These are phyloP conservation scores for Casuarius casuarius DNA, from an alignment of 2,113 vertebrate genomes.

Conservation along the genomic window DNA sequence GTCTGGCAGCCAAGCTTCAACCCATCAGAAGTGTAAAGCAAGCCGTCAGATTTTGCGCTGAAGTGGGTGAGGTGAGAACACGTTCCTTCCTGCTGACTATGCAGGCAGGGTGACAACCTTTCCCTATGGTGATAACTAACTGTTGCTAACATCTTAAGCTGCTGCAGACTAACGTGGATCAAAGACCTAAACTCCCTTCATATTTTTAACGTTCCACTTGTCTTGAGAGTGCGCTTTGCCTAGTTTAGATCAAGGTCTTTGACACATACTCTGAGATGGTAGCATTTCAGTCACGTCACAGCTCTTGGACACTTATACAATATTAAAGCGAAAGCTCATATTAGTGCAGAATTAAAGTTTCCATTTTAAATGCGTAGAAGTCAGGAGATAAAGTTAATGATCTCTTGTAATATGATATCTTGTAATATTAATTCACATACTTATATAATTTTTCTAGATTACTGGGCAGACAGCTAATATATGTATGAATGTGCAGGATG, in stretches of 20 bases:
- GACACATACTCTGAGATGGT: background rate
- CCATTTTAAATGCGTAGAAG: background rate
- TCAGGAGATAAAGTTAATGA: background rate
- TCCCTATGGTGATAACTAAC: background rate
- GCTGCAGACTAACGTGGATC: background rate
- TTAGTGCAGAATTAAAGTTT: background rate
- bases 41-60: background rate
- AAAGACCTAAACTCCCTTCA: background rate
- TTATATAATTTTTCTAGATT: background rate
- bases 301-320: background rate
- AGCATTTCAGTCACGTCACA: rapidly evolving
- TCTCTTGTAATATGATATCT: background rate
- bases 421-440: background rate
- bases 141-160: background rate
- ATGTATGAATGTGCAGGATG: background rate
- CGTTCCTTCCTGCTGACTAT: background rate
- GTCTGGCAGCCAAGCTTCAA: conserved; percentile 20
- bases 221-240: background rate
- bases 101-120: background rate
- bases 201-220: background rate
- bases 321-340: background rate
- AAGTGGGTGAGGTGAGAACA: background rate
- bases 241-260: background rate
- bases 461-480: background rate
- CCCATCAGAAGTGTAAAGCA: conserved; percentile 20